Conservation (phyloP, 2,113 vertebrate genomes). For the Pyxicephalus adspersus region DNA sequence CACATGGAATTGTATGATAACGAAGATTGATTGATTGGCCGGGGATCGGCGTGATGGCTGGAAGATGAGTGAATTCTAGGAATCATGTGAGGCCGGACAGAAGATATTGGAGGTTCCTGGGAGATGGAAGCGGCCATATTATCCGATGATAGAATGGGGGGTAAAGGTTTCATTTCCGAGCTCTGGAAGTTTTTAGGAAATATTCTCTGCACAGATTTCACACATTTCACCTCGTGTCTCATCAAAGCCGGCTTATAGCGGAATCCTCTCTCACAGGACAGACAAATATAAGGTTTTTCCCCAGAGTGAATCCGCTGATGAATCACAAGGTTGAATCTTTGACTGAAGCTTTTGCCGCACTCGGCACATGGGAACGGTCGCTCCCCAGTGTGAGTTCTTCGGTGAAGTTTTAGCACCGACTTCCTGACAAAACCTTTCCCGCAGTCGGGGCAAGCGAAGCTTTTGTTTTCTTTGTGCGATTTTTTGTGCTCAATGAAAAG, state of each 20-base stretch:
- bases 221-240: constrained; percentile 7
- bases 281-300: constrained; percentile 20
- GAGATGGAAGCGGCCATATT: too few species aligned
- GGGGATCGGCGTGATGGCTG: too few species aligned
- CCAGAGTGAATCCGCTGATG: constrained; percentile 36
- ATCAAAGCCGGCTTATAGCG: constrained; percentile 20
- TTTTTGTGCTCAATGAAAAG: constrained; percentile 21
- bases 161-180: too few species aligned
- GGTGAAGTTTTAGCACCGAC: constrained; percentile 15
- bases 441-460: constrained; percentile 11
- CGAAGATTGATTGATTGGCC: too few species aligned
- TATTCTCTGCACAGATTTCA: neutral
- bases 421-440: constrained; percentile 18
- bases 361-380: neutral
- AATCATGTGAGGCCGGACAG: too few species aligned
- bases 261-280: constrained; percentile 2
- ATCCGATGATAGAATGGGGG: neutral
- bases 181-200: neutral
- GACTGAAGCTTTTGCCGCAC: constrained; percentile 19
- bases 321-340: constrained; percentile 32
- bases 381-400: constrained; percentile 32
- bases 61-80: too few species aligned
- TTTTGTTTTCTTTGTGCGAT: constrained; percentile 10
- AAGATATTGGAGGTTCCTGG: too few species aligned
- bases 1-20: too few species aligned